Base-by-base conservation (phyloP, 2,888 invertebrate genomes). In the Morinoia aosen region DNA sequence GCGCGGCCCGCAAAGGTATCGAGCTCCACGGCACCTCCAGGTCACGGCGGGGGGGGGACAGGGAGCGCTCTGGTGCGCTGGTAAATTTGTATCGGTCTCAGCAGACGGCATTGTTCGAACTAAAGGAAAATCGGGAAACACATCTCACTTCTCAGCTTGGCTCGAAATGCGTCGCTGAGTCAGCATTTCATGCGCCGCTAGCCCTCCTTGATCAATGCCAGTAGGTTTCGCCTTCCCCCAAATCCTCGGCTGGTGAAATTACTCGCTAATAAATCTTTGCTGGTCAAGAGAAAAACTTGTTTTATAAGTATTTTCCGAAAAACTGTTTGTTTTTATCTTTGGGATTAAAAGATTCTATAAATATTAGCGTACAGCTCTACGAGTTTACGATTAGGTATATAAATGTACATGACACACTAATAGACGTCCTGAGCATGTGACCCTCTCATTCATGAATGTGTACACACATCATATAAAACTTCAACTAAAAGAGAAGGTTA, bases 11-110 rank as follows among this genome's bases (percentile, higher is more conserved):
- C 33, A 16, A 76, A 76, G 76, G 76, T 76, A 76, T 76, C 33
- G 76, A 76, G 25, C 76, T 33, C 76, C 76, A 33, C 7, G 25
- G 76, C 10, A 0, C 16, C 76, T 76, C 25, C 0, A 76, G 76
- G 25, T 16, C 76, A 19, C 19, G 8, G 76, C 25, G 76, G 33
- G 25, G 64, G 25, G 64, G 33, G 33, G 76, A 33, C 25, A 76
- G 76, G 76, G 25, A 16, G 76, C 10, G 76, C 76, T 33, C 25
- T 33, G 19, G 76, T 7, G 76, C 76, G 1, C 76, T 76, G 76
- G 76, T 76, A 76, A 76, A 76, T 76, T 76, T 76, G 76, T 76
- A 76, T 76, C 76, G 76, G 76, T 76, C 76, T 76, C 76, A 76
- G 76, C 76, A 76, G 76, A 76, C 76, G 76, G 76, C 76, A 76